These are phyloP conservation scores for Acrocephalus arundinaceus DNA, from an alignment of 2,113 vertebrate species.

Conservation along the genomic window DNA sequence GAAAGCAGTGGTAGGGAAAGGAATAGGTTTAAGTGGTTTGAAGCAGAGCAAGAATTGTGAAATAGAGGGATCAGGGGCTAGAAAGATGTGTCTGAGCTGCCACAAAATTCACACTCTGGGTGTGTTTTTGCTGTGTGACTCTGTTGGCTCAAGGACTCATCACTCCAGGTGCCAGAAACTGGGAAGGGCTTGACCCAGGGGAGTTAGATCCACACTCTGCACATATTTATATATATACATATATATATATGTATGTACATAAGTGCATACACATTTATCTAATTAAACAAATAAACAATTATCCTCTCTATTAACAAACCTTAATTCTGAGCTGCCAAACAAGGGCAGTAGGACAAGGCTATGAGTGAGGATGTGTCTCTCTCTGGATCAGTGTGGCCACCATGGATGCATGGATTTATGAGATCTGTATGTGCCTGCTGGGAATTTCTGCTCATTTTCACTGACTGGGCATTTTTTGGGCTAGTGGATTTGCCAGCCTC, in stretches of 20 bases:
- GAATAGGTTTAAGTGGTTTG: neutral
- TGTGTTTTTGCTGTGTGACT: neutral
- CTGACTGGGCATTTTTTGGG: neutral
- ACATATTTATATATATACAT: no score
- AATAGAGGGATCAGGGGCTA: fast-evolving
- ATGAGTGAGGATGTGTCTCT: neutral
- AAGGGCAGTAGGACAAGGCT: neutral
- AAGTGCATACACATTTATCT: no score
- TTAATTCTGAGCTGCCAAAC: neutral
- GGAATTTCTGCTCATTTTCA: neutral
- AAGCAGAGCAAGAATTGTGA: neutral
- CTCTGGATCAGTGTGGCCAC: neutral
- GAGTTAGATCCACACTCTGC: fast-evolving
- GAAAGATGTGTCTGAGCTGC: neutral
- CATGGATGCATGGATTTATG: neutral
- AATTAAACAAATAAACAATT: neutral
- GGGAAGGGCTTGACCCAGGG: neutral
- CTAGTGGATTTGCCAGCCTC: neutral
- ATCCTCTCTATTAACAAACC: neutral
- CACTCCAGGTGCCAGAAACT: neutral
- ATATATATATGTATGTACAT: neutral
- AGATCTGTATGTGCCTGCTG: neutral
- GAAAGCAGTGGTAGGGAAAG: neutral
- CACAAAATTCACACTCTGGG: fast-evolving
- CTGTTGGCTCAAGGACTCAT: neutral